Base-by-base conservation (phyloP, 2,888 invertebrate genomes). In the Pasiphila rectangulata region DNA sequence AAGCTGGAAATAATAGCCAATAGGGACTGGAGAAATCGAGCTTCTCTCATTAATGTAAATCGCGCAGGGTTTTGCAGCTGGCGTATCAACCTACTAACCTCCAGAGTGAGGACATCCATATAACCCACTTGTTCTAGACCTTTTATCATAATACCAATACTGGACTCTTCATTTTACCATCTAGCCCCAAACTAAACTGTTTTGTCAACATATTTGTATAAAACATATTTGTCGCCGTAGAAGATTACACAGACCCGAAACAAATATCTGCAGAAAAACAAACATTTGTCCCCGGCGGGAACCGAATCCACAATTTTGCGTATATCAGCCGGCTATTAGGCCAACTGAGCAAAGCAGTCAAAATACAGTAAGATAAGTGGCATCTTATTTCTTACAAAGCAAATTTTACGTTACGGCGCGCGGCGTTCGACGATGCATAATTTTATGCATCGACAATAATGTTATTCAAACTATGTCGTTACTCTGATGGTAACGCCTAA, bases 81-180 rank as follows among this genome's bases (percentile, higher is more conserved):
- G 63, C 65, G 67, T 69, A 68, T 69, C 77, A 83, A 83, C 85
- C 84, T 69, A 86, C 83, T 87, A 74, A 87, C 85, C 85, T 72
- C 69, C 61, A 62, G 56, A 50, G 59, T 57, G 68, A 68, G 66
- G 69, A 75, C 63, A 68, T 68, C 54, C 61, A 67, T 60, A 60
- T 49, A n/a, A 55, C 45, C 29, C 36, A 59, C 61, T 47, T 39
- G 42, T 38, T 34, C 21, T 32, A 45, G 16, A 47, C n/a, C n/a
- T n/a, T n/a, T n/a, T n/a, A n/a, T n/a, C n/a, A n/a, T n/a, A n/a
- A n/a, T n/a, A n/a, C n/a, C n/a, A n/a, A n/a, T n/a, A n/a, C n/a
- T n/a, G n/a, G n/a, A n/a, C n/a, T n/a, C n/a, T n/a, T n/a, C n/a
- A n/a, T n/a, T n/a, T n/a, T n/a, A n/a, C n/a, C n/a, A n/a, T n/a